Percentiles rank a stretch among this genome's conserved stretches.
Conservation (phyloP, 2,113 vertebrate genomes). For the Casuarius casuarius region DNA sequence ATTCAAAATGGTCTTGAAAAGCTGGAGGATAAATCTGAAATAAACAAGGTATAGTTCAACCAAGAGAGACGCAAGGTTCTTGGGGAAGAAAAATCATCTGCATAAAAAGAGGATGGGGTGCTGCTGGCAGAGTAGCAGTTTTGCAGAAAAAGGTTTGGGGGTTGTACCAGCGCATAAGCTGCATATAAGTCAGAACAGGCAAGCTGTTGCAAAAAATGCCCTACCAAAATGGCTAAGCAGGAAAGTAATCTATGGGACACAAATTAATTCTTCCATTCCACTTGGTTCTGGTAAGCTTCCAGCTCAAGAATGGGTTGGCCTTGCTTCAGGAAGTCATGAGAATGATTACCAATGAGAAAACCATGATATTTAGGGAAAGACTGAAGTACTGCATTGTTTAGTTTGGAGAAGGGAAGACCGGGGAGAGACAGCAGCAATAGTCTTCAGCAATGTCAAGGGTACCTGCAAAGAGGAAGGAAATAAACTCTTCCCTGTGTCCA, state of each 20-base stretch:
- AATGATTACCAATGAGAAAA: background rate
- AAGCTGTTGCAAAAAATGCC: background rate
- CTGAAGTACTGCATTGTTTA: background rate
- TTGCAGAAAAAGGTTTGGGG: background rate
- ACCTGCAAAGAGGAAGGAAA: background rate
- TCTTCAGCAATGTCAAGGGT: background rate
- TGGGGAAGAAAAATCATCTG: background rate
- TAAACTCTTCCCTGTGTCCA: background rate
- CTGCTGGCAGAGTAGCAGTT: background rate
- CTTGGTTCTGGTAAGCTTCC: background rate
- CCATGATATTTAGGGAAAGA: background rate
- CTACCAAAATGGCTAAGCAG: background rate
- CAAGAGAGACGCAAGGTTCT: background rate
- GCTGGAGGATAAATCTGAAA: background rate
- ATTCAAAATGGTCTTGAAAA: background rate
- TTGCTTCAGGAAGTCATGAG: background rate
- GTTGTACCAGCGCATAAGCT: background rate
- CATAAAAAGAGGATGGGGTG: background rate
- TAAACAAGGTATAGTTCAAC: background rate
- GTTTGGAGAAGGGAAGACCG: background rate
- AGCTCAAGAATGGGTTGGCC: background rate
- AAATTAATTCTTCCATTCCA: background rate
- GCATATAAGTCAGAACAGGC: rapidly evolving
- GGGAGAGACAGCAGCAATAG: background rate
- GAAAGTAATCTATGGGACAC: background rate